Evolutionary conservation across 2,888 invertebrate species (phyloP).

Genomic region (Spisula subtruncata): DNA sequence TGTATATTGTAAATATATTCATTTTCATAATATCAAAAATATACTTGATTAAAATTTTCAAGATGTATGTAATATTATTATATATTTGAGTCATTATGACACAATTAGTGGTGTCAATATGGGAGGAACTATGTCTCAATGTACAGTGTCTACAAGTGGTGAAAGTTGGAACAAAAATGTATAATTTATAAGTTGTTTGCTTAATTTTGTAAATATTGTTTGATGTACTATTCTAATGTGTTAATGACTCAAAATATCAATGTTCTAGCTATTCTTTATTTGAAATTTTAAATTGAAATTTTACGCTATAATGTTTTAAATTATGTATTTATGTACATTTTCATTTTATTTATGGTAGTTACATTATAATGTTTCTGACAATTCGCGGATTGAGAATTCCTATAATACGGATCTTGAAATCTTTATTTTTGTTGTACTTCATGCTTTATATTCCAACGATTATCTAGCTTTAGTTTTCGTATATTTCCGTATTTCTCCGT

Average conservation of each 20-base stretch:
- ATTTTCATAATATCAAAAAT: not conserved
- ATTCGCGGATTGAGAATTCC: constrained; percentile 16
- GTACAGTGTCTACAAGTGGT: not conserved
- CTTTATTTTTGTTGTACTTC: not conserved
- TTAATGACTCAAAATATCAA: too few relatives aligned
- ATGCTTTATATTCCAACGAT: not conserved
- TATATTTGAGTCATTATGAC: not conserved
- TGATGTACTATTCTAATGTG: not conserved
- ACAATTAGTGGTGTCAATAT: not conserved
- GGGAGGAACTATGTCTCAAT: not conserved
- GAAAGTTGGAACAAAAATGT: too few relatives aligned
- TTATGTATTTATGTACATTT: not conserved
- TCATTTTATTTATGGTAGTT: not conserved
- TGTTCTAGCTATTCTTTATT: not conserved
- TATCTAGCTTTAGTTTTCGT: constrained; percentile 19
- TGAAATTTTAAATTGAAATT: not conserved
- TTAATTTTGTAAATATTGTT: not conserved
- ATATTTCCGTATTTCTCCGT: not conserved
- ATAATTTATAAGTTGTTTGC: not conserved
- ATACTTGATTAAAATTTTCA: not conserved
- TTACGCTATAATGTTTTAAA: not conserved
- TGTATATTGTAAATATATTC: not conserved
- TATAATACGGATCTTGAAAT: constrained; percentile 22
- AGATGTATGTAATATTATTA: not conserved
- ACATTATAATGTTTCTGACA: not conserved